Conservation (phyloP, 1,140 invertebrate species). For the Rhagoletis zephyria region DNA sequence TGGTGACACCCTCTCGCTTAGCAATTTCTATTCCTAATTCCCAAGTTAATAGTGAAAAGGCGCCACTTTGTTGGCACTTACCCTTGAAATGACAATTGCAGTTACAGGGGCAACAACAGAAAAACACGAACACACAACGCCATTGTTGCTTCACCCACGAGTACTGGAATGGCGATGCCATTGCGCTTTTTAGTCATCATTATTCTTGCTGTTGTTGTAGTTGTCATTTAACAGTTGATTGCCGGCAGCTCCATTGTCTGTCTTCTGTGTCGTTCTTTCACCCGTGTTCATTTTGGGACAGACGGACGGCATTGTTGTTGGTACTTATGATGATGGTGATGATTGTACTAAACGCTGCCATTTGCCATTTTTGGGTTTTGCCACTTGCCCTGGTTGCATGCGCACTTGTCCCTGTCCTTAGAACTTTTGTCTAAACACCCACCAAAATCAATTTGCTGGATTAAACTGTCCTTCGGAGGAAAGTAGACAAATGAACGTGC, state of each 20-base stretch:
- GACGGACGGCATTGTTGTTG: not conserved
- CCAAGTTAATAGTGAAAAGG: conserved; percentile 36
- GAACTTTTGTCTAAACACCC: conserved; percentile 72
- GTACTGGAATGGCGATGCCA: not conserved
- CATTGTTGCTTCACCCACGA: not conserved
- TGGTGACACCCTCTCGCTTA: conserved; percentile 42
- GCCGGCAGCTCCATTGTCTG: conserved; percentile 39
- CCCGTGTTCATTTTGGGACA: not conserved
- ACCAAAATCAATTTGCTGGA: conserved; percentile 73
- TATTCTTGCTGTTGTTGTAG: conserved; percentile 12
- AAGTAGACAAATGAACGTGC: not conserved
- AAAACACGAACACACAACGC: not conserved
- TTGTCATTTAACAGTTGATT: conserved; percentile 48
- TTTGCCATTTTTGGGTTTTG: conserved; percentile 73
- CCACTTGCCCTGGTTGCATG: conserved; percentile 66
- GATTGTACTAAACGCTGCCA: conserved; percentile 72
- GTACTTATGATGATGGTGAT: conserved; percentile 61
- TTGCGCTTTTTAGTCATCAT: not conserved
- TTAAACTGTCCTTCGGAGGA: conserved; percentile 55
- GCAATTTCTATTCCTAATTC: conserved; percentile 30
- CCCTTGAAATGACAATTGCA: conserved; percentile 40
- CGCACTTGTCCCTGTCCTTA: conserved; percentile 63
- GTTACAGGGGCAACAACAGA: not conserved
- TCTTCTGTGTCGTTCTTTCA: not conserved
- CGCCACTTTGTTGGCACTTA: not conserved